These are phyloP conservation scores for Nibea coibor DNA, from an alignment of 2,113 vertebrate genomes.

Conservation along the genomic window DNA sequence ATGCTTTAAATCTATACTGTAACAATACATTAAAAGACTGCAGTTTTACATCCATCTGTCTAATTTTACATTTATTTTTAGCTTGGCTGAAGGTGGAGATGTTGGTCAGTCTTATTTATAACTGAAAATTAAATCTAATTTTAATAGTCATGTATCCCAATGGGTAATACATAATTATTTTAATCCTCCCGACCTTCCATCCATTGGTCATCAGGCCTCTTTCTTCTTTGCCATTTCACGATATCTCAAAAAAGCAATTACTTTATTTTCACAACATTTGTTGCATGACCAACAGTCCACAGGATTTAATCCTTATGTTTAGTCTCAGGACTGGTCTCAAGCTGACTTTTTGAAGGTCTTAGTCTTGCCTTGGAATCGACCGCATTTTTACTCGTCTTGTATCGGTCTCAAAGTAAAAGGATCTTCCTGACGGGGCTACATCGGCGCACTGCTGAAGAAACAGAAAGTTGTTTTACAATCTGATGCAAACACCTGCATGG, in stretches of 20 bases:
- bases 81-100: neutral
- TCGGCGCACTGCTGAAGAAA: too few relatives aligned
- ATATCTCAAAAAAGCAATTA: neutral
- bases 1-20: neutral
- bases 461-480: too few relatives aligned
- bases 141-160: neutral
- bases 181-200: neutral
- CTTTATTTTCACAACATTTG: neutral
- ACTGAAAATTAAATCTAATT: neutral
- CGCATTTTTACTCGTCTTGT: too few relatives aligned
- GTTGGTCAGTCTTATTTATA: neutral
- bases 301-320: neutral
- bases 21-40: neutral
- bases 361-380: too few relatives aligned
- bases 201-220: neutral
- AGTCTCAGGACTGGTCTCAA: too few relatives aligned
- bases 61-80: neutral
- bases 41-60: neutral
- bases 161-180: neutral
- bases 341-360: too few relatives aligned
- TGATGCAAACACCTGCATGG: too few relatives aligned
- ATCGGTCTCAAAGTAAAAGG: too few relatives aligned
- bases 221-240: neutral
- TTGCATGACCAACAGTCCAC: too few relatives aligned
- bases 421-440: too few relatives aligned